phyloP scores from a whole-genome alignment of 2,888 invertebrate species.

The Andrena marginata region DNA sequence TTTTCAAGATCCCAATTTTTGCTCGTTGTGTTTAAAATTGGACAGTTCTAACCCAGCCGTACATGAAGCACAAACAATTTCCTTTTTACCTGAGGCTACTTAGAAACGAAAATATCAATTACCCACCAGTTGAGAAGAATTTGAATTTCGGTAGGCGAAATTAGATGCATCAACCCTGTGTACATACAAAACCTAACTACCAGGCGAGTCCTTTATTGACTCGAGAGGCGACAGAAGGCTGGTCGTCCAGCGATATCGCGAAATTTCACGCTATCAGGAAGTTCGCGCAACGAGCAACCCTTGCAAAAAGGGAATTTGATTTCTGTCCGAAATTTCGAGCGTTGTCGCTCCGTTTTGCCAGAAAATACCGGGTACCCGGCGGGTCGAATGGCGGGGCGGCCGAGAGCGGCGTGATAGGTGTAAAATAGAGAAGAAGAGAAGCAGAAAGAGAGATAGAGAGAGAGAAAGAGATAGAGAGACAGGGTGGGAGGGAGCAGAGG shows the following conservation, averaged over 20 bases:
- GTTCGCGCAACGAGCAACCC: background rate
- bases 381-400: slow-evolving; percentile 26
- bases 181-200: too few species aligned
- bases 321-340: slow-evolving; percentile 35
- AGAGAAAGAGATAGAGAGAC: too few species aligned
- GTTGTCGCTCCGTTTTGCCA: slow-evolving; percentile 35
- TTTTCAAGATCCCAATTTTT: too few species aligned
- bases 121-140: too few species aligned
- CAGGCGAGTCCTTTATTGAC: background rate
- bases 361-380: slow-evolving; percentile 53
- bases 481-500: slow-evolving; percentile 32
- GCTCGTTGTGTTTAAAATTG: too few species aligned
- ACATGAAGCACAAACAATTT: too few species aligned
- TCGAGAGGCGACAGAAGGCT: background rate
- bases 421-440: slow-evolving; percentile 32
- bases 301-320: slow-evolving; percentile 32
- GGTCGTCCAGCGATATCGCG: background rate
- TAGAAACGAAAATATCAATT: too few species aligned
- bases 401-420: slow-evolving; percentile 44
- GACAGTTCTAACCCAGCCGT: too few species aligned
- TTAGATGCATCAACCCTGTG: too few species aligned
- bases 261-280: background rate
- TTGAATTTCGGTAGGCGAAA: too few species aligned
- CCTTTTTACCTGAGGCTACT: too few species aligned
- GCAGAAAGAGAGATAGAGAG: background rate